Percentiles rank a stretch among this genome's conserved stretches.
These are phyloP conservation scores for Folsomia manolachei DNA, from an alignment of 2,888 invertebrate genomes.

Conservation along the genomic window DNA sequence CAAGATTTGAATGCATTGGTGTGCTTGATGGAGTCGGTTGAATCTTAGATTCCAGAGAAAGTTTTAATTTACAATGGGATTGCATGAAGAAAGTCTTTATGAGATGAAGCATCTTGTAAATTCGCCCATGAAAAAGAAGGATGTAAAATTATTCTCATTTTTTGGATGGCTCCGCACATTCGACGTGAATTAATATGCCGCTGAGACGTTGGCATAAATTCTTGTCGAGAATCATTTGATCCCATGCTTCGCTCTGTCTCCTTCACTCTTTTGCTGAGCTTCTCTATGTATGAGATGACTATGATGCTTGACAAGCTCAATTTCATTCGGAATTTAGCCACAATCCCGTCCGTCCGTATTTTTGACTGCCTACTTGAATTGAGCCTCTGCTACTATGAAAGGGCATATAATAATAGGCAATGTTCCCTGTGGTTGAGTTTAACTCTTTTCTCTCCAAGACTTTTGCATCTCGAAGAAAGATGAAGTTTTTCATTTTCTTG, in stretches of 20 bases:
- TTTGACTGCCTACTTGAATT: too few relatives aligned
- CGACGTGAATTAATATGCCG: conserved; percentile 3
- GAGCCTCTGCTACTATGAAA: too few relatives aligned
- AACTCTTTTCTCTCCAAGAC: neutral
- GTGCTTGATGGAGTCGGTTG: too few relatives aligned
- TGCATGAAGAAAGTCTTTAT: neutral
- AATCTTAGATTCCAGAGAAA: too few relatives aligned
- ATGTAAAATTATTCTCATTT: neutral
- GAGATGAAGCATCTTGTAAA: neutral
- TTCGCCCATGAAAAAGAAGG: neutral
- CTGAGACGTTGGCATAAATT: neutral
- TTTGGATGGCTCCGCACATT: neutral
- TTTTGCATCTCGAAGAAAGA: neutral
- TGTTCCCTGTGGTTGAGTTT: neutral
- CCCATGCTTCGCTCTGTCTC: neutral
- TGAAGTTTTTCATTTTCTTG: neutral
- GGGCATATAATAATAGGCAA: too few relatives aligned
- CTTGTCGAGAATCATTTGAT: conserved; percentile 7
- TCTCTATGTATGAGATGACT: too few relatives aligned
- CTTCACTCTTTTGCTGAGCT: too few relatives aligned
- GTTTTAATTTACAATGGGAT: too few relatives aligned
- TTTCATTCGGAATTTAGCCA: neutral
- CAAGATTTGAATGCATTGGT: too few relatives aligned
- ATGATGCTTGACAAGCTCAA: neutral
- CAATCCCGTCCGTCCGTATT: too few relatives aligned